Evolutionary conservation across 2,797 vertebrate species (phyloP), one percentile per base, ranked within the genome.

Genomic region (Channallabes apus): DNA sequence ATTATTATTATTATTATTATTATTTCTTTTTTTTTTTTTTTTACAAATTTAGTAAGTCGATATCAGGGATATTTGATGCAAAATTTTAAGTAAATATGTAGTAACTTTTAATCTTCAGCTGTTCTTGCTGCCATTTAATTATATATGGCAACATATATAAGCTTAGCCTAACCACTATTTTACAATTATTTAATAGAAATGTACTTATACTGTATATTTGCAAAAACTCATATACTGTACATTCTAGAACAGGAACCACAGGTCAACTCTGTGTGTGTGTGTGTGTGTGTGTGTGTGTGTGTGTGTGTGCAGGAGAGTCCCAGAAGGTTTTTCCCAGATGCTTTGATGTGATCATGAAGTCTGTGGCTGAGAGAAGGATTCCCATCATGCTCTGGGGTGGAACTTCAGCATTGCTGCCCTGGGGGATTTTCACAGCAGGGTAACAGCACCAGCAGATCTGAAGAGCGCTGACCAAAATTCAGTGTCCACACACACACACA

Each of bases 401-500:
- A 76, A 73, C 67, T 75, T 80, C 76, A 71, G 75, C 78, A 72
- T 32, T 27, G 62, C 67, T 62, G 69, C 35, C 73, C 73, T 38
- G 56, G 64, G 80, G 77, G 80, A 71, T 35, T 64, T 67, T 76
- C 56, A 27, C 69, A 32, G 76, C 54, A 85, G 85, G 61, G 73
- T 51, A 85, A 64, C 59, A 77, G 18, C 65, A 83, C 75, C 83
- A 83, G 65, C 87, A 83, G 51, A 71, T 71, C 80, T 76, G 64
- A 54, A 75, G 81, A 51, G 22, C 18, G 32, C 77, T 32, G 22
- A 61, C 41, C 54, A 75, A 17, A 77, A 32, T 69, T 71, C 46
- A 79, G 17, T 35, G 6, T 73, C 27, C 51, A 80, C 35, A 75
- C 61, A 22, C 35, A 61, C 6, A 38, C 68, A 65, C 35, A 78